Conservation (phyloP, 2,797 vertebrate genomes). For the Pipistrellus kuhlii region DNA sequence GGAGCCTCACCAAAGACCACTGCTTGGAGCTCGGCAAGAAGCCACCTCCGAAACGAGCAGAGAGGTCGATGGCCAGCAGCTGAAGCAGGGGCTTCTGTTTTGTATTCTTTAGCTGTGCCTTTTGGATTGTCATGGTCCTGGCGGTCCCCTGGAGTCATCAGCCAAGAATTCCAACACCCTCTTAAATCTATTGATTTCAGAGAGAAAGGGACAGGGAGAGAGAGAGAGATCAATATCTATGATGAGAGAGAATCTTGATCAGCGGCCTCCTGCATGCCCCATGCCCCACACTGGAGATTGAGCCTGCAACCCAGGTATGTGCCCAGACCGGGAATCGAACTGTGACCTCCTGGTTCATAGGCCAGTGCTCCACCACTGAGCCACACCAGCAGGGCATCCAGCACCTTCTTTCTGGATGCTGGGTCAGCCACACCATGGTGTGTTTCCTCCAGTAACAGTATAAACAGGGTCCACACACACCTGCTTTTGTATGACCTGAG, state of each 20-base stretch:
- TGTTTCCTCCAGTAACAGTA: not conserved
- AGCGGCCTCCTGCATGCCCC: too few relatives aligned
- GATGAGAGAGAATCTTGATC: too few relatives aligned
- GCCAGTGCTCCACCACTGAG: too few relatives aligned
- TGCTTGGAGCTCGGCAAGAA: not conserved
- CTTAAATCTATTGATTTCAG: too few relatives aligned
- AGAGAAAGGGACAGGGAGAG: too few relatives aligned
- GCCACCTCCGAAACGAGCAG: not conserved
- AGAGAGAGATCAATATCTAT: too few relatives aligned
- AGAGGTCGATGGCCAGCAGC: not conserved
- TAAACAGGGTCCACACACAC: not conserved
- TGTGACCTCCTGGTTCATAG: too few relatives aligned
- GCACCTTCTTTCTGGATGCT: not conserved
- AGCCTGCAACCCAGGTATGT: too few relatives aligned
- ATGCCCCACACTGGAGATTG: too few relatives aligned
- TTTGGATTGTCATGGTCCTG: accelerated
- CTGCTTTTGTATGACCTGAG: not conserved
- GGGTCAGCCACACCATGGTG: not conserved
- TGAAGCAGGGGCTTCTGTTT: not conserved
- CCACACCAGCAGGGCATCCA: not conserved
- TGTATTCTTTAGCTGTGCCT: accelerated
- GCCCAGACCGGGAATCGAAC: too few relatives aligned
- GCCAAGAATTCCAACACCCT: not conserved
- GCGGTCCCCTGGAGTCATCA: not conserved
- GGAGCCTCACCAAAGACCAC: slow-evolving; percentile 1